Percentiles rank a stretch among this genome's conserved stretches.
These are phyloP conservation scores for Zaprionus tsacasi DNA, from an alignment of 1,140 invertebrate genomes.

Conservation along the genomic window DNA sequence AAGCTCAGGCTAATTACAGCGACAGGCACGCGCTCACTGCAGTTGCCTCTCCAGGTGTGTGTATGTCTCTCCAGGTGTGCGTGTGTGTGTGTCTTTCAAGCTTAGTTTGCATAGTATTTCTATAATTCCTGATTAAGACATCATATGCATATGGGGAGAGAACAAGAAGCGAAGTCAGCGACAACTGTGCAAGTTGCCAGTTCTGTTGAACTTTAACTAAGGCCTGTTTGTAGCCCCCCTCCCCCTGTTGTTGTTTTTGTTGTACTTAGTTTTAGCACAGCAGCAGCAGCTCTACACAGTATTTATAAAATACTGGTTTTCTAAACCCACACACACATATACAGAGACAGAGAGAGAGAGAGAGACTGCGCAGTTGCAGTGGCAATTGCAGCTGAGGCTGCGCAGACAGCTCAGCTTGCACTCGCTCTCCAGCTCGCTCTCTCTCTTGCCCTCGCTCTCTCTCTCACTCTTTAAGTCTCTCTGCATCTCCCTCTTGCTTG, in stretches of 20 bases:
- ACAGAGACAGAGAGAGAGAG: constrained; percentile 16
- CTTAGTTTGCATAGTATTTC: constrained; percentile 69
- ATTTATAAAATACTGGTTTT: constrained; percentile 75
- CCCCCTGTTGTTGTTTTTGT: constrained; percentile 5
- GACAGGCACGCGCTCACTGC: constrained; percentile 70
- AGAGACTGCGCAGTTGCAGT: constrained; percentile 25
- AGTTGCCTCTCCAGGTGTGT: constrained; percentile 3
- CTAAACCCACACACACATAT: constrained; percentile 62
- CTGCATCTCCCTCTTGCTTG: neutral
- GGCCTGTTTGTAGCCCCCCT: constrained; percentile 14
- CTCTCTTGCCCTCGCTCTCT: constrained; percentile 19
- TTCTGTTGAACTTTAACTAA: constrained; percentile 65
- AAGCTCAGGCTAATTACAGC: constrained; percentile 74
- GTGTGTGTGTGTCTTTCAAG: constrained; percentile 20
- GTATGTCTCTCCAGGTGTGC: neutral
- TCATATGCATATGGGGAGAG: constrained; percentile 44
- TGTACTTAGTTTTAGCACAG: constrained; percentile 53
- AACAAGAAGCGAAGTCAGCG: constrained; percentile 25
- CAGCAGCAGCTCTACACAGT: constrained; percentile 23
- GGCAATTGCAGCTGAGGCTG: constrained; percentile 46
- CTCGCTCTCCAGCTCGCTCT: constrained; percentile 27
- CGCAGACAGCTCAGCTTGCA: neutral
- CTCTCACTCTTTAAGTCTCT: constrained; percentile 18
- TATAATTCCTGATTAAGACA: constrained; percentile 75
- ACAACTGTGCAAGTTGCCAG: constrained; percentile 46